Base-by-base conservation (phyloP, 2,888 invertebrate species). In the Epinotia nisella region DNA sequence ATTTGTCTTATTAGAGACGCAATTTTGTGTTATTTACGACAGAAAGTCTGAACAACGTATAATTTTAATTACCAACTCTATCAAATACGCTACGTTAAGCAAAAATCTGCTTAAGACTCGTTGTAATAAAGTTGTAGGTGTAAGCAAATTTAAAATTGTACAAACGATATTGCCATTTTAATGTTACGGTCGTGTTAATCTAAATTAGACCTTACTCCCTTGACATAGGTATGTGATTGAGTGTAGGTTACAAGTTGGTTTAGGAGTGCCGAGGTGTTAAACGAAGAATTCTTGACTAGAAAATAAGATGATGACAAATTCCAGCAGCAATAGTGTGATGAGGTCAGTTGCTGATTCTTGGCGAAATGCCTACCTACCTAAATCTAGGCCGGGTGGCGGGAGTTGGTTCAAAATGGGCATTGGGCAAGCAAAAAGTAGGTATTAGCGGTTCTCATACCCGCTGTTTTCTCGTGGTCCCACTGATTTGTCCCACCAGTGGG, bases 11-110 rank as follows among this genome's bases (percentile, higher is more conserved):
- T 65, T 59, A 35, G 24, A 56, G 15, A 13, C 35, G 51, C 68
- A 61, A 72, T 68, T 51, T 72, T 68, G 56, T 49, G 13, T 61
- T 62, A 72, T 68, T 68, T 62, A 68, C 35, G 68, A 58, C 68
- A 68, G 72, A 72, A 72, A 72, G 62, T 61, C 11, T 66, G 53
- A 53, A 24, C 45, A 39, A 49, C 24, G 41, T 29, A 61, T 71
- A 71, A 60, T 71, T 60, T 64, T 60, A 66, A 71, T 53, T 53
- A 45, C 51, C n/a, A 51, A 62, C 2, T 3, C 51, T 1, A 55
- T 21, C 13, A 53, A 24, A 4, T 17, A 17, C 19, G 10, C 19
- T 5, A 5, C 0, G 10, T 1, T n/a, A 15, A 13, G 9, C 35
- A 1, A 61, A 13, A 0, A 61, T 19, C 5, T 21, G 56, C 67